Evolutionary conservation across 1,140 invertebrate genomes (phyloP), one percentile per base, ranked within the genome.

Genomic region (Physella acuta): DNA sequence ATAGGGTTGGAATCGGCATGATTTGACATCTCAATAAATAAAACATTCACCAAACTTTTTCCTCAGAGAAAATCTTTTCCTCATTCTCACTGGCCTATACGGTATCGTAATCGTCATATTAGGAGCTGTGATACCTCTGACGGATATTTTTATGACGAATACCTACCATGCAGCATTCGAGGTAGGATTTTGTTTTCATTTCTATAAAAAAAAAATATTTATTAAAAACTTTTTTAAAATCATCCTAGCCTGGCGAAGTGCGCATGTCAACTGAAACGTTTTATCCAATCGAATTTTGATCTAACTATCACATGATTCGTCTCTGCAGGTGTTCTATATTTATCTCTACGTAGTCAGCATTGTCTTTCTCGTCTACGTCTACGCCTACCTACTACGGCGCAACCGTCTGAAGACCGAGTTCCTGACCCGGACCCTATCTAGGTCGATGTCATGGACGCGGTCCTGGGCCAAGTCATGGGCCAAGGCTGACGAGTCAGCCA

Each of bases 291-390:
- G n/a, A n/a, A n/a, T n/a, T n/a, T n/a, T n/a, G n/a, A n/a, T n/a
- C n/a, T n/a, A n/a, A n/a, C n/a, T n/a, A n/a, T n/a, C n/a, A n/a
- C n/a, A n/a, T n/a, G n/a, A n/a, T n/a, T n/a, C n/a, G n/a, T n/a
- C n/a, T 65, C 87, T 88, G 52, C 87, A 98, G 90, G 93, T 92
- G 68, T 97, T 97, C 88, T 98, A 97, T 88, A 93, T 95, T 56
- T 98, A 97, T 86, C 89, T 98, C 59, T 98, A 98, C 85, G 92
- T 93, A 75, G 90, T 92, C 85, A 96, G 94, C 85, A 94, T 98
- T 81, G 85, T 96, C 72, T 98, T 98, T 88, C 89, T 98, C 76
- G 87, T 96, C 74, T 98, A 97, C 86, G 94, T 97, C 56, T 97
- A 97, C 88, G 93, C 93, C 86, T 97, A 95, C 88, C 88, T 98